A percentile compares a stretch with the other conserved stretches of the same genome.
phyloP scores from a whole-genome alignment of 2,113 vertebrate genomes.

The Pachyramphus minor region DNA sequence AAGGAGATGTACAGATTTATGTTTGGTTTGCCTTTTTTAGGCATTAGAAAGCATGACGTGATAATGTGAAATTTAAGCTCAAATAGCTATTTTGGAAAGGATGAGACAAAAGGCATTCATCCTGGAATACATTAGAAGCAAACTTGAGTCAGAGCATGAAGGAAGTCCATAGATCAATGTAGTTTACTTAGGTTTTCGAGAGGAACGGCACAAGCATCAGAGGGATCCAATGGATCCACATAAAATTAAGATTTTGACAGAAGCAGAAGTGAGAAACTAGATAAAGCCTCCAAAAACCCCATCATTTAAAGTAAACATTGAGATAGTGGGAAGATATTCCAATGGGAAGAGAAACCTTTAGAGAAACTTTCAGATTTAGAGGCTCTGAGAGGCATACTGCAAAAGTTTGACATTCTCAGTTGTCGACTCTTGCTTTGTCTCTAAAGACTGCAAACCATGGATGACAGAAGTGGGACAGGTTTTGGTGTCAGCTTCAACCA shows the following conservation, averaged over 20 bases:
- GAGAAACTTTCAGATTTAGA: not conserved
- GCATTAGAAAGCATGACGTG: not conserved
- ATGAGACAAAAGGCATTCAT: not conserved
- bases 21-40: not conserved
- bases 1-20: not conserved
- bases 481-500: not conserved
- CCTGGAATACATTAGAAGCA: not conserved
- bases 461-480: not conserved
- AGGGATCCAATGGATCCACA: not conserved
- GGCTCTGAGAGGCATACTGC: not conserved
- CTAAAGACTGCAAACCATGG: not conserved
- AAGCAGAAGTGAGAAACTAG: not conserved
- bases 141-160: not conserved
- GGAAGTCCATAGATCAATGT: not conserved
- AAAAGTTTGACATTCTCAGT: not conserved
- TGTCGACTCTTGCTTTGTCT: not conserved
- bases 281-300: not conserved
- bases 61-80: not conserved
- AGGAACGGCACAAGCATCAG: not conserved
- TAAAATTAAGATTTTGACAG: not conserved
- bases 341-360: not conserved
- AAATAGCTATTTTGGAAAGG: not conserved
- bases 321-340: not conserved
- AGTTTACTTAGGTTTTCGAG: not conserved
- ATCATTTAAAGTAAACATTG: not conserved